Conservation (phyloP, 1,140 invertebrate species). For the Plectrocnemia conspersa region DNA sequence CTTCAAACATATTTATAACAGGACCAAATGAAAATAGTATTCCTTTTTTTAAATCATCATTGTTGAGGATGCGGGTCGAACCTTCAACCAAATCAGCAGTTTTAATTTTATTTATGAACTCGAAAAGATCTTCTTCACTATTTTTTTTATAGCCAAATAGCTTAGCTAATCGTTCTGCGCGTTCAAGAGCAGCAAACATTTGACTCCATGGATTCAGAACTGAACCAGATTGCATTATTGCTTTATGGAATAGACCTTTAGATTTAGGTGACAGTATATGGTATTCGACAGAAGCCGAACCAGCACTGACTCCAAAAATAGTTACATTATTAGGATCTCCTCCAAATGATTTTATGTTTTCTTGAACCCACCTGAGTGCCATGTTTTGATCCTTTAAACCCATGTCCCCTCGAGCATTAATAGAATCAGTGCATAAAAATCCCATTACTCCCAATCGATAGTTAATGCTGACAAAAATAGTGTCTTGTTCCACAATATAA, state of each 20-base stretch:
- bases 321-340: slow-evolving; percentile 57
- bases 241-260: slow-evolving; percentile 55
- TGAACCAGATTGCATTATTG: slow-evolving; percentile 56
- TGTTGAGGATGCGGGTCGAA: slow-evolving; percentile 36
- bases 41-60: slow-evolving; percentile 36
- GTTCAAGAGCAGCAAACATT: slow-evolving; percentile 49
- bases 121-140: slow-evolving; percentile 38
- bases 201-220: slow-evolving; percentile 57
- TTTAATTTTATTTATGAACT: slow-evolving; percentile 39
- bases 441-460: slow-evolving; percentile 43
- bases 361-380: slow-evolving; percentile 56
- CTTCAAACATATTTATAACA: slow-evolving; percentile 39
- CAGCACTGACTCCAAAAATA: slow-evolving; percentile 55
- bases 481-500: slow-evolving; percentile 23
- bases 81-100: slow-evolving; percentile 39
- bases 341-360: slow-evolving; percentile 57
- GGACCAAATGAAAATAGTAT: slow-evolving; percentile 45
- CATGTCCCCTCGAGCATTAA: slow-evolving; percentile 52
- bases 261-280: slow-evolving; percentile 50
- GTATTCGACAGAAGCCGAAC: slow-evolving; percentile 54
- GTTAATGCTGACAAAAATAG: slow-evolving; percentile 23
- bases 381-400: slow-evolving; percentile 53
- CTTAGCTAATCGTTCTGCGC: slow-evolving; percentile 40
- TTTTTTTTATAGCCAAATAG: slow-evolving; percentile 5
- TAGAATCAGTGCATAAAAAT: slow-evolving; percentile 49